Percentiles rank a stretch among this genome's conserved stretches.
Conservation (phyloP, 2,113 vertebrate genomes). For the Anolis sagrei region DNA sequence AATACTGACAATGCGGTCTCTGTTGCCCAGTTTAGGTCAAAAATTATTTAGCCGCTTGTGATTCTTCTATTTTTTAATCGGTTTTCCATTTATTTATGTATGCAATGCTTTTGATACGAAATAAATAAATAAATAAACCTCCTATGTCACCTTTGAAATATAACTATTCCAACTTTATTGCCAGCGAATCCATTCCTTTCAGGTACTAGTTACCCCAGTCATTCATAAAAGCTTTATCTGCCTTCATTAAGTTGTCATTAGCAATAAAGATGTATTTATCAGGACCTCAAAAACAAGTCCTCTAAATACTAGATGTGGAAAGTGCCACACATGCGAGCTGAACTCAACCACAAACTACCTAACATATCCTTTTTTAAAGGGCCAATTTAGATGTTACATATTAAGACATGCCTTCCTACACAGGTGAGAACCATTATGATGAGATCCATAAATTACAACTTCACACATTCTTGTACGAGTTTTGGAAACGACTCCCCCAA, state of each 20-base stretch:
- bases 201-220: not conserved
- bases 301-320: constrained; percentile 3
- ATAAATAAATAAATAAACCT: too few relatives aligned
- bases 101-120: too few relatives aligned
- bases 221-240: not conserved
- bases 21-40: too few relatives aligned
- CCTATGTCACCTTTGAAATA: too few relatives aligned
- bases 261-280: not conserved
- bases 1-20: too few relatives aligned
- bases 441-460: not conserved
- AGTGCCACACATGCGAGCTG: not conserved
- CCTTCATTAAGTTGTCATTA: not conserved
- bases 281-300: not conserved
- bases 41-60: too few relatives aligned
- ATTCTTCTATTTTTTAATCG: too few relatives aligned
- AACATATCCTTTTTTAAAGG: not conserved
- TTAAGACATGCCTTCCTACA: not conserved
- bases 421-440: not conserved
- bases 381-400: not conserved
- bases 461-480: not conserved
- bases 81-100: too few relatives aligned
- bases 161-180: too few relatives aligned
- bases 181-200: too few relatives aligned
- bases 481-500: not conserved
- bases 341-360: not conserved